These are phyloP conservation scores for Gymnogyps californianus DNA, from an alignment of 2,113 vertebrate genomes.

Conservation along the genomic window DNA sequence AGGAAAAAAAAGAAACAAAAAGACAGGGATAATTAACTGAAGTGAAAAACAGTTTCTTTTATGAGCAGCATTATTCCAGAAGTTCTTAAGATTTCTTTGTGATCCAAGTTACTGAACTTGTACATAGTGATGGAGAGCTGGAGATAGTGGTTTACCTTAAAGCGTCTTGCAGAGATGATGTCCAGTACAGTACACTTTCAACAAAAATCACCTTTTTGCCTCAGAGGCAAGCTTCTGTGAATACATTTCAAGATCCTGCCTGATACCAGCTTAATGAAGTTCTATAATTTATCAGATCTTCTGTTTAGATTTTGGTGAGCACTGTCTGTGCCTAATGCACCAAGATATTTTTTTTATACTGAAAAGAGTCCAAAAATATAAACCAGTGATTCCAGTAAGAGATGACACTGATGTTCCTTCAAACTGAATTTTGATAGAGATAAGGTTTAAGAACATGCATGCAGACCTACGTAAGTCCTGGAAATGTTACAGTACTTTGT, in stretches of 20 bases:
- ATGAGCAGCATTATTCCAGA: neutral
- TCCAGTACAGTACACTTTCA: neutral
- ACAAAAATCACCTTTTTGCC: neutral
- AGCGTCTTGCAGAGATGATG: neutral
- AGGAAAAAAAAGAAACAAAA: neutral
- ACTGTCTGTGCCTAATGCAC: conserved; percentile 6
- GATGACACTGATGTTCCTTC: neutral
- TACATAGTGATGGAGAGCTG: neutral
- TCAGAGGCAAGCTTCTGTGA: neutral
- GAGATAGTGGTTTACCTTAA: neutral
- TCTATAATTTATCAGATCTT: conserved; percentile 6
- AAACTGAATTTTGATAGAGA: conserved; percentile 44
- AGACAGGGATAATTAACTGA: neutral
- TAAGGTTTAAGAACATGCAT: neutral
- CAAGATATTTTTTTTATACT: neutral
- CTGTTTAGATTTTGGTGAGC: neutral
- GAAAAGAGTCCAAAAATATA: neutral
- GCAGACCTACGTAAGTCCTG: neutral
- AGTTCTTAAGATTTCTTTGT: neutral
- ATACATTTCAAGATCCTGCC: neutral
- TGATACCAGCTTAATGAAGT: neutral
- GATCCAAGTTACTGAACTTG: neutral
- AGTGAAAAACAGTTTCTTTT: neutral
- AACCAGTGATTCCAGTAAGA: conserved; percentile 33
- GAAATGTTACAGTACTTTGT: neutral